Conservation (phyloP, 1,140 invertebrate genomes). For the Camponotus floridanus region DNA sequence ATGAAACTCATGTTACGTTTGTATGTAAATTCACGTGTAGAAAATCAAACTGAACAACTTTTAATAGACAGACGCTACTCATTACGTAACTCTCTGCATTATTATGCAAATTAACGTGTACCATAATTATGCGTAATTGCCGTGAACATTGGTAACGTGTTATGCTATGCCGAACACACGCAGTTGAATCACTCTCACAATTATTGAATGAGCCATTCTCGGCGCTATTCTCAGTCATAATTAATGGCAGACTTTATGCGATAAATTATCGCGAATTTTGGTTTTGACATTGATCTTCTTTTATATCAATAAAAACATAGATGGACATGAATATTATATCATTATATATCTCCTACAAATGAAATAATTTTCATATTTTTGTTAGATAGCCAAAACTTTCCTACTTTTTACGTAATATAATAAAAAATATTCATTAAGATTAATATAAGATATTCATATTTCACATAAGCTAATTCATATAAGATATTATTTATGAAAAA, state of each 20-base stretch:
- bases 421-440: background rate
- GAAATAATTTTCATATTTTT: background rate
- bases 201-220: background rate
- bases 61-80: constrained; percentile 45
- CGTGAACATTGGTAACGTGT: constrained; percentile 13
- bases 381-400: background rate
- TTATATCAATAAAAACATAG: background rate
- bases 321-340: background rate
- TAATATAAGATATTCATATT: too few species aligned
- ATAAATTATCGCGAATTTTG: background rate
- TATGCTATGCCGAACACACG: background rate
- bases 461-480: too few species aligned
- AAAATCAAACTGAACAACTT: constrained; percentile 38
- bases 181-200: background rate
- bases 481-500: too few species aligned
- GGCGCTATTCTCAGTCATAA: background rate
- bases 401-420: background rate
- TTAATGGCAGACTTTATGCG: background rate
- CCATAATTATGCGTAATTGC: constrained; percentile 46
- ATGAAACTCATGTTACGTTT: constrained; percentile 11
- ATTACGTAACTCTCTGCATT: constrained; percentile 24
- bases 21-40: background rate
- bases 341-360: background rate
- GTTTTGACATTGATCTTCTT: background rate
- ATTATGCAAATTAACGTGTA: constrained; percentile 30